Evolutionary conservation across 1,140 invertebrate species (phyloP).

Genomic region (Patella vulgata): DNA sequence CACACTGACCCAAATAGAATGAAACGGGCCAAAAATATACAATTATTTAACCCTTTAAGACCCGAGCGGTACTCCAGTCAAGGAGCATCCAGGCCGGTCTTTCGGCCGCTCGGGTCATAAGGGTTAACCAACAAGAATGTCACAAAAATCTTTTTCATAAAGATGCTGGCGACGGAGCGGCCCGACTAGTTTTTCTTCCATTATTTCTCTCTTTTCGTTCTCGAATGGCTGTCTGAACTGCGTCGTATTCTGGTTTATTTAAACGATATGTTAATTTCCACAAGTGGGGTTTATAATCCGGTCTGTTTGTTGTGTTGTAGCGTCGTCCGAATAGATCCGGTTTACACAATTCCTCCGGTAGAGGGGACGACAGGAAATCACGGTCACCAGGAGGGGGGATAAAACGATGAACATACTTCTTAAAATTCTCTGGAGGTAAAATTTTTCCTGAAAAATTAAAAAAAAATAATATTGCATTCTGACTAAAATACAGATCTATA

Average conservation of each 20-base stretch:
- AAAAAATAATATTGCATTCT: too few species aligned
- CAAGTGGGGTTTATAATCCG: slow-evolving; percentile 46
- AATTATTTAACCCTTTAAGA: too few species aligned
- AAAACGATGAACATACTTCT: slow-evolving; percentile 59
- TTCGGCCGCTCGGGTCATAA: too few species aligned
- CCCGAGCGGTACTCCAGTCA: too few species aligned
- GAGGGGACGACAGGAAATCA: slow-evolving; percentile 44
- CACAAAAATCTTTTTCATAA: too few species aligned
- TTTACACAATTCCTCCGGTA: slow-evolving; percentile 37
- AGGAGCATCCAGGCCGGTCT: too few species aligned
- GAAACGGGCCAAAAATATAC: too few species aligned
- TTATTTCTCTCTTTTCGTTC: slow-evolving; percentile 27
- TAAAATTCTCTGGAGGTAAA: slow-evolving; percentile 62
- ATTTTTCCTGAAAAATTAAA: slow-evolving; percentile 56
- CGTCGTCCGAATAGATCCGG: slow-evolving; percentile 53
- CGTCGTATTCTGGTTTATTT: slow-evolving; percentile 54
- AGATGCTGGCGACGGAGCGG: too few species aligned
- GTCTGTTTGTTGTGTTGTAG: slow-evolving; percentile 27
- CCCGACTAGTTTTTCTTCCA: too few species aligned
- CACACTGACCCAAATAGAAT: too few species aligned
- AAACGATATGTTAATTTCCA: slow-evolving; percentile 62
- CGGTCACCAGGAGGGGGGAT: slow-evolving; percentile 41
- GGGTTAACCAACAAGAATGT: too few species aligned
- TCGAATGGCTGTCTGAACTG: slow-evolving; percentile 49
- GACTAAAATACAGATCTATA: too few species aligned